phyloP scores from a whole-genome alignment of 1,140 invertebrate genomes.

The Drosophila neocordata region DNA sequence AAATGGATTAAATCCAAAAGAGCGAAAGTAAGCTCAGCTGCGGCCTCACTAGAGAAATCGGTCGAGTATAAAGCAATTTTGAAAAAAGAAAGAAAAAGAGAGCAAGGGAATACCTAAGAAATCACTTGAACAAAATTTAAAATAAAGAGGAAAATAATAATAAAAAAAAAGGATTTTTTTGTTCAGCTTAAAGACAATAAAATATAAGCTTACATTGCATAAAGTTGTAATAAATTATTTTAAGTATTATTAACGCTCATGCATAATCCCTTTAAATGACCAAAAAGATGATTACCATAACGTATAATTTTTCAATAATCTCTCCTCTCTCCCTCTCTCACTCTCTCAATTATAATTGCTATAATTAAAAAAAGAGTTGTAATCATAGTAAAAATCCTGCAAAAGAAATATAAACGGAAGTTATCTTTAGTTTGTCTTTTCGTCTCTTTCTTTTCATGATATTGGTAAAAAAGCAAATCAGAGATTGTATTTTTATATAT shows the following conservation, averaged over 20 bases:
- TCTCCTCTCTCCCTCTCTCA: no score
- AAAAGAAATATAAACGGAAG: neutral
- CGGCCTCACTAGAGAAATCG: slow-evolving; percentile 32
- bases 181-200: neutral
- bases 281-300: slow-evolving; percentile 1
- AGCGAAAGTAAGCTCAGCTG: slow-evolving; percentile 15
- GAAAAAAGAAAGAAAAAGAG: neutral
- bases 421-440: neutral
- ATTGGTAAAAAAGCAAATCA: no score
- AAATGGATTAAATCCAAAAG: slow-evolving; percentile 42
- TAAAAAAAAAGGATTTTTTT: slow-evolving; percentile 6
- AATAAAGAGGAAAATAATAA: slow-evolving; percentile 13
- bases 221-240: slow-evolving; percentile 14
- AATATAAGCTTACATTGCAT: slow-evolving; percentile 12
- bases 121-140: slow-evolving; percentile 11
- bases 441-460: no score
- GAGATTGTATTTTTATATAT: no score
- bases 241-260: slow-evolving; percentile 3
- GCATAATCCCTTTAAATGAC: neutral
- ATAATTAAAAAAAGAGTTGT: neutral
- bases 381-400: neutral
- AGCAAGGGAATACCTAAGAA: slow-evolving; percentile 33
- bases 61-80: slow-evolving; percentile 17
- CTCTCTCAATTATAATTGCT: neutral
- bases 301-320: slow-evolving; percentile 1